Evolutionary conservation across 2,113 vertebrate genomes (phyloP), one percentile per base, ranked within the genome.

Genomic region (Pteruthius melanotis): DNA sequence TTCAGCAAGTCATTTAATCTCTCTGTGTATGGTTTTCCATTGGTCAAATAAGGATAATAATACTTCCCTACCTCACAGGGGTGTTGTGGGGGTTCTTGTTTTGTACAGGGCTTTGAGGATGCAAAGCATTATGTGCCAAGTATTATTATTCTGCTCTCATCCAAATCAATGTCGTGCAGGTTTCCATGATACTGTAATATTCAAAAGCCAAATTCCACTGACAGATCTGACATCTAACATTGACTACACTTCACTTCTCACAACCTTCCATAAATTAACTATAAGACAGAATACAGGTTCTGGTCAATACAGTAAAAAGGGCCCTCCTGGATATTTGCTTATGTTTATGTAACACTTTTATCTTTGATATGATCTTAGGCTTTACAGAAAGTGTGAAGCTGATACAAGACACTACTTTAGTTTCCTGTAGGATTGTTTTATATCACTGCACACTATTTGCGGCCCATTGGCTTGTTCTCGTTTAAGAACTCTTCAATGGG

Each of bases 21-120:
- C 84, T 95, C 89, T 95, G 16, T 92, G 35, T 95, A 66, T 91
- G 59, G 83, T 91, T 87, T 69, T 86, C 76, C 84, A 77, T 89
- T 75, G 89, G 88, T 95, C 79, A 89, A 90, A 76, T 93, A 90
- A 78, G 95, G 88, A 92, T 95, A 92, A 95, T 95, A 93, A 94
- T 96, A 94, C 92, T 96, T 92, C 94, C 95, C 95, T 97, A 96
- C 91, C 95, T 96, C 95, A 92, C 94, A 97, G 94, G 90, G 95
- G 45, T 97, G 91, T 97, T 96, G 96, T 97, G 96, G 68, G 95
- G 97, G 47, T 95, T 95, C 89, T 92, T 87, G 76, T 93, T 89
- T 78, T 92, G 44, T 94, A 91, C 44, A 86, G 89, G 79, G 91
- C 91, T 95, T 97, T 93, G 77, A 89, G 71, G 87, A 91, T 76